A percentile compares a stretch with the other conserved stretches of the same genome.
These are phyloP conservation scores for Phyllotreta cruciferae DNA, from an alignment of 2,888 invertebrate species.

Conservation along the genomic window DNA sequence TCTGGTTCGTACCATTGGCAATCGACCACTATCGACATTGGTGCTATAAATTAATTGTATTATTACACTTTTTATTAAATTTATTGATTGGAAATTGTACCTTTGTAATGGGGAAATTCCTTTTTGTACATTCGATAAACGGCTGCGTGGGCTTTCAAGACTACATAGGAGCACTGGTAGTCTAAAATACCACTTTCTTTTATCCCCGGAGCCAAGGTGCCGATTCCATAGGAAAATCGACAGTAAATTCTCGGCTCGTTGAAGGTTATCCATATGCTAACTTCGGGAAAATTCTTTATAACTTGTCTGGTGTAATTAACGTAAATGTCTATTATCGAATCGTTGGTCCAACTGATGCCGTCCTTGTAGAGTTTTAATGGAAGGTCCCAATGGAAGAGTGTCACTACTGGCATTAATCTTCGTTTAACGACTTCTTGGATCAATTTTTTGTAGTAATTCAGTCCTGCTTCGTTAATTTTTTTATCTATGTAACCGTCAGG, in stretches of 20 bases:
- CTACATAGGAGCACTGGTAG: constrained; percentile 70
- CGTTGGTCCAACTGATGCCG: constrained; percentile 71
- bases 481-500: constrained; percentile 72
- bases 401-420: constrained; percentile 67
- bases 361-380: constrained; percentile 53
- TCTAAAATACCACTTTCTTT: constrained; percentile 66
- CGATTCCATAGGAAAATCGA: constrained; percentile 61
- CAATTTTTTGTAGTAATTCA: constrained; percentile 78
- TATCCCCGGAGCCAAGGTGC: constrained; percentile 63
- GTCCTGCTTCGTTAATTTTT: constrained; percentile 71
- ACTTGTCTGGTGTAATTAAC: constrained; percentile 65
- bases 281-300: constrained; percentile 59
- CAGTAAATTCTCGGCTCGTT: constrained; percentile 64
- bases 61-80: constrained; percentile 52
- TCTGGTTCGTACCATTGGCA: constrained; percentile 38
- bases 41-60: constrained; percentile 25
- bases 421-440: constrained; percentile 71
- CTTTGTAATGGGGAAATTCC: constrained; percentile 60
- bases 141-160: constrained; percentile 72
- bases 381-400: constrained; percentile 65
- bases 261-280: constrained; percentile 70
- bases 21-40: constrained; percentile 35
- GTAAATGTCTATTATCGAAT: constrained; percentile 66
- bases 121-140: constrained; percentile 70
- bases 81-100: constrained; percentile 66